Evolutionary conservation across 2,888 invertebrate genomes (phyloP).

Genomic region (Ophion costatus): DNA sequence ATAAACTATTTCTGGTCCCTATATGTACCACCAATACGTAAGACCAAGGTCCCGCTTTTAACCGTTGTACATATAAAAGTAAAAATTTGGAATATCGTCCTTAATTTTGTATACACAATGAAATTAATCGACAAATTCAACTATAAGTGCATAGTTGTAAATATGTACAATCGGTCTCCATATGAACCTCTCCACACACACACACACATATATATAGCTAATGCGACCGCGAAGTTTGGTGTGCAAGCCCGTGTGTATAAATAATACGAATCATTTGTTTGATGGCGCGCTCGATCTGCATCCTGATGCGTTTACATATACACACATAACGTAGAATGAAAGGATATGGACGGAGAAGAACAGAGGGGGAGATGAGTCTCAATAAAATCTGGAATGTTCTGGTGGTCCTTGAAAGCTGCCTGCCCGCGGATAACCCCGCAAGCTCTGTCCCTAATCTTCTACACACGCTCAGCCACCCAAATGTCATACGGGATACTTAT

Average conservation of each 20-base stretch:
- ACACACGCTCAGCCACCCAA: neutral
- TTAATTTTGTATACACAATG: too few relatives aligned
- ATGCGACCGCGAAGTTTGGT: slow-evolving; percentile 12
- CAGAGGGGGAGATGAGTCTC: neutral
- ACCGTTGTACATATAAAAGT: too few relatives aligned
- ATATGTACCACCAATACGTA: too few relatives aligned
- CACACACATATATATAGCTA: neutral
- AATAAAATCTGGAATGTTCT: slow-evolving; percentile 18
- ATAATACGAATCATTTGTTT: slow-evolving; percentile 19
- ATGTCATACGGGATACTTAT: neutral
- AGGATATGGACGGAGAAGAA: neutral
- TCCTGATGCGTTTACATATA: slow-evolving; percentile 11
- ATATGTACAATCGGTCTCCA: too few relatives aligned
- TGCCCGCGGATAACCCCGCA: slow-evolving; percentile 30
- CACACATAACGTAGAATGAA: neutral
- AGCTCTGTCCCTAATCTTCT: neutral
- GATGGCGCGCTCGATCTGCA: slow-evolving; percentile 15
- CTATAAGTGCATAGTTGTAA: too few relatives aligned
- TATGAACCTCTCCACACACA: too few relatives aligned
- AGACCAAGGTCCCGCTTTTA: too few relatives aligned
- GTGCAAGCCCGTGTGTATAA: slow-evolving; percentile 12
- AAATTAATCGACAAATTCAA: too few relatives aligned
- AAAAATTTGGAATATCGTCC: too few relatives aligned
- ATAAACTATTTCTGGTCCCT: too few relatives aligned
- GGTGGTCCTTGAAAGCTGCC: slow-evolving; percentile 35